Base-by-base conservation (phyloP, 2,113 vertebrate genomes). In the Paraplagusia blochii region DNA sequence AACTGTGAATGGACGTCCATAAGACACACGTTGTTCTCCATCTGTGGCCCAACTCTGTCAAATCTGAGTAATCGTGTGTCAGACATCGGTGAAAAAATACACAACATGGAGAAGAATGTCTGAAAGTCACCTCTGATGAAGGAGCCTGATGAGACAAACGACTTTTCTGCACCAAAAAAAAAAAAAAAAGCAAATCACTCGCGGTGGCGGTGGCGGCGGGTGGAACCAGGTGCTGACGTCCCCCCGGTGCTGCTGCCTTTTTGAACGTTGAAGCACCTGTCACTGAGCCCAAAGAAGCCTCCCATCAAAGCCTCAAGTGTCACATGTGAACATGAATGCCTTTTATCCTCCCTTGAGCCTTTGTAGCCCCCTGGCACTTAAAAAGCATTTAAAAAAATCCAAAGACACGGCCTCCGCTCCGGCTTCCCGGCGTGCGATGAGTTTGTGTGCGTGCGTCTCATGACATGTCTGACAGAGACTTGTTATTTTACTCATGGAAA, bases 401-500 rank as follows among this genome's bases (percentile, higher is more conserved):
- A 44, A 38, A 47, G 57, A 73, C 60, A 69, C 44, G 63, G 66
- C 42, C 15, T 12, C 47, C 16, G 18, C 61, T 50, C 36, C 61
- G 15, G 48, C 47, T 63, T 55, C 63, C 56, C 57, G 59, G 60
- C 64, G 66, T 67, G 67, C 63, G 50, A 53, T 77, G 63, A 55
- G 55, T 58, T 69, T 66, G 52, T 64, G 52, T 66, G 53, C 19
- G 40, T 67, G 70, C 36, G 56, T 19, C 12, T 33, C 49, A 56
- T 76, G 82, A 79, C 79, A 85, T 70, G 44, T 74, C 58, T 87
- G 82, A 87, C 74, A 79, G 71, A 38, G 55, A 66, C 77, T 81
- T 81, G 87, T 80, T 81, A 75, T 82, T 86, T 87, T 87, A 84
- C 83, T 83, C 80, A 80, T 76, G 85, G 79, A 86, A 86, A 87